phyloP scores from a whole-genome alignment of 2,797 vertebrate species.

The Poeciliopsis infans region DNA sequence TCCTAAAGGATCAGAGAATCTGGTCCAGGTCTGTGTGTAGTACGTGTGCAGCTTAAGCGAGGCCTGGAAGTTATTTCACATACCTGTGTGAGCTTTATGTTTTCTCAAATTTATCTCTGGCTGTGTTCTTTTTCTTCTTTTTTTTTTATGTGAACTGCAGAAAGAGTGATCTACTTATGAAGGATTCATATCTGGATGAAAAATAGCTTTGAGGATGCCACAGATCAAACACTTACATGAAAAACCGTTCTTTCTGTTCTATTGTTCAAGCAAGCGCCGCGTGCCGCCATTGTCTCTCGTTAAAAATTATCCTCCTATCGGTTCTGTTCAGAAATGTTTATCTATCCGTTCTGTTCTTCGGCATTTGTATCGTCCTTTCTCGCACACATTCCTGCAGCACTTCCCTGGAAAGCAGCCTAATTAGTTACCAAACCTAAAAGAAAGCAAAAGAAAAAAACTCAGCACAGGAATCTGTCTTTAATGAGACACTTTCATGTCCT shows the following conservation, averaged over 20 bases:
- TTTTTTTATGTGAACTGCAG: conserved; percentile 21
- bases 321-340: conserved; percentile 30
- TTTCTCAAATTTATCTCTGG: conserved; percentile 16
- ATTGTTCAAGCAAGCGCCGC: conserved; percentile 8
- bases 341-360: conserved; percentile 40
- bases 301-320: conserved; percentile 23
- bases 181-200: conserved; percentile 57
- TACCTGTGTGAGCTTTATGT: conserved; percentile 31
- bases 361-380: conserved; percentile 21
- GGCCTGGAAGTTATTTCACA: not conserved
- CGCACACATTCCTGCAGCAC: conserved; percentile 22
- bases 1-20: not conserved
- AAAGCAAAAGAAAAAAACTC: conserved; percentile 34
- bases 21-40: not conserved
- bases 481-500: conserved; percentile 58
- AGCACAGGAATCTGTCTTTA: conserved; percentile 50
- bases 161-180: conserved; percentile 51
- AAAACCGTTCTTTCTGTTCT: conserved; percentile 35
- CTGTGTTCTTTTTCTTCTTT: not conserved
- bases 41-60: not conserved
- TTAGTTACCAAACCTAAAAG: conserved; percentile 58
- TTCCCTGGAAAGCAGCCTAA: conserved; percentile 48
- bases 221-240: conserved; percentile 35
- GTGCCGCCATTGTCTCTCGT: conserved; percentile 17
- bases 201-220: conserved; percentile 50